A percentile compares a stretch with the other conserved stretches of the same genome.
Conservation (phyloP, 2,888 invertebrate species). For the Cyclophora punctaria region DNA sequence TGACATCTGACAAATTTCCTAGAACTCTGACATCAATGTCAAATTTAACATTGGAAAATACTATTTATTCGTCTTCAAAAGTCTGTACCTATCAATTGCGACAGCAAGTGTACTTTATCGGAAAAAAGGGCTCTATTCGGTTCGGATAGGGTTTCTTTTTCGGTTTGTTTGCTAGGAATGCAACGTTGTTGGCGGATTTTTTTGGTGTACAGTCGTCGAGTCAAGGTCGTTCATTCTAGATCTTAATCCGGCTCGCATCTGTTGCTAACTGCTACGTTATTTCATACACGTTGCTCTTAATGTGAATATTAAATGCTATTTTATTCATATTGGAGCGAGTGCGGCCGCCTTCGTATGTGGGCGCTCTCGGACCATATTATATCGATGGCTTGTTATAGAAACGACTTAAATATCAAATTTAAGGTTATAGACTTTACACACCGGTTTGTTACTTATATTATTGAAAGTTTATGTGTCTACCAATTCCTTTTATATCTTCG, state of each 20-base stretch:
- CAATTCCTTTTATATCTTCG: too few relatives aligned
- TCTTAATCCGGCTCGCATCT: slow-evolving; percentile 14
- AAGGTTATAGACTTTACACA: too few relatives aligned
- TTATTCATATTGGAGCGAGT: slow-evolving; percentile 15
- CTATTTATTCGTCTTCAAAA: too few relatives aligned
- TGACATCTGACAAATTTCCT: neutral
- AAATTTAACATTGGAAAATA: too few relatives aligned
- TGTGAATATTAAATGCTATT: slow-evolving; percentile 20
- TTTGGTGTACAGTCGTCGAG: slow-evolving; percentile 28
- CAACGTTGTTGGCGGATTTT: slow-evolving; percentile 19
- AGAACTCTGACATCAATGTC: too few relatives aligned
- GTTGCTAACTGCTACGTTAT: slow-evolving; percentile 32
- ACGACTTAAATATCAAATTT: neutral
- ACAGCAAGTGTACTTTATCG: neutral
- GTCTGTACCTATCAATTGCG: neutral
- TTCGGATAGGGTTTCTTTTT: too few relatives aligned
- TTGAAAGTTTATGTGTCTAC: too few relatives aligned
- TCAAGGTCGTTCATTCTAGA: slow-evolving; percentile 40
- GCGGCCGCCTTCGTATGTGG: too few relatives aligned
- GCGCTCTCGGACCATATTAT: neutral
- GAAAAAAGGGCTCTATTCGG: too few relatives aligned
- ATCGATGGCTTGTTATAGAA: slow-evolving; percentile 1
- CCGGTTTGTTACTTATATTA: too few relatives aligned
- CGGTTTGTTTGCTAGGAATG: slow-evolving; percentile 10
- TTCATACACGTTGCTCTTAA: slow-evolving; percentile 19